These are phyloP conservation scores for Bambusicola thoracicus DNA, from an alignment of 2,113 vertebrate species.

Conservation along the genomic window DNA sequence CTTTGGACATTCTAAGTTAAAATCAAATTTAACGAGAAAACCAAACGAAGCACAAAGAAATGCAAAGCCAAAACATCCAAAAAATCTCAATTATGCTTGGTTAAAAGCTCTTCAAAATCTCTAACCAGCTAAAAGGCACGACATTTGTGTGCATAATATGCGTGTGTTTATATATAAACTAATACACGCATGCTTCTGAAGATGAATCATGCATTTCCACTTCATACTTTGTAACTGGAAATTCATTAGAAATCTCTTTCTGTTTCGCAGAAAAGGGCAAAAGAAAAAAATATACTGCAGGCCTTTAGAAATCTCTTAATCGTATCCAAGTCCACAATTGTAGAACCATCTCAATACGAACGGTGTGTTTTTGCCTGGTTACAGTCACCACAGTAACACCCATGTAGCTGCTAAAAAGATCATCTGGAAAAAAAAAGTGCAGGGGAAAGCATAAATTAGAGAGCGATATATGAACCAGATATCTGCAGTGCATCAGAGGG, in stretches of 20 bases:
- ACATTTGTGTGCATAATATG: neutral
- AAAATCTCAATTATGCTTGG: neutral
- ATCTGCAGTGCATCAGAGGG: neutral
- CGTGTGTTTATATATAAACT: neutral
- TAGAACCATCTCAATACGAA: neutral
- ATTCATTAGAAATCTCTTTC: neutral
- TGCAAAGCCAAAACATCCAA: neutral
- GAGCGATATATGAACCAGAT: conserved; percentile 1
- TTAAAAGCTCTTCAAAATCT: neutral
- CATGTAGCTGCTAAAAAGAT: conserved; percentile 15
- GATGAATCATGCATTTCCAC: neutral
- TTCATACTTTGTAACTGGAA: neutral
- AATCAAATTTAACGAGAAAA: neutral
- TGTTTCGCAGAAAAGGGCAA: neutral
- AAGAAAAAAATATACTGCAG: neutral
- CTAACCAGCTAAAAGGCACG: neutral
- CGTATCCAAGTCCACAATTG: neutral
- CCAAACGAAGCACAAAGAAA: conserved; percentile 1
- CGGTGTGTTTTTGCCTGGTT: conserved; percentile 37
- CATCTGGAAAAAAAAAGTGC: neutral
- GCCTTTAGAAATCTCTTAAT: neutral
- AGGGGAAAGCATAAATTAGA: conserved; percentile 14
- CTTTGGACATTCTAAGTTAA: neutral
- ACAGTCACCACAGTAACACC: conserved; percentile 58
- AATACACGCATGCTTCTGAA: neutral